Conservation (phyloP, 2,113 vertebrate species). For the Dicrurus megarhynchus region DNA sequence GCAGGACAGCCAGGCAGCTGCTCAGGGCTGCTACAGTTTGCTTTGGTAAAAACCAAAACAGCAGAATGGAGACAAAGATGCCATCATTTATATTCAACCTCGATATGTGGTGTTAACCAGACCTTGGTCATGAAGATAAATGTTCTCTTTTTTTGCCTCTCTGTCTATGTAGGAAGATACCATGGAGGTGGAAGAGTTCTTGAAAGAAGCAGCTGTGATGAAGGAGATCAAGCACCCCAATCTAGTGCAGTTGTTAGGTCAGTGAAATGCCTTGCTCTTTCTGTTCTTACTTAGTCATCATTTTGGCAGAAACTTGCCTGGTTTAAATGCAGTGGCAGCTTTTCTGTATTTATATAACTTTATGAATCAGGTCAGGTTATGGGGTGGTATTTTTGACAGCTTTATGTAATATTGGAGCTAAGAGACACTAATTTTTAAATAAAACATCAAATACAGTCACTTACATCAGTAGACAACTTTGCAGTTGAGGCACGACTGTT, state of each 20-base stretch:
- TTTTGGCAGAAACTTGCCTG: neutral
- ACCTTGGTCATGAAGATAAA: neutral
- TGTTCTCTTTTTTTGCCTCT: neutral
- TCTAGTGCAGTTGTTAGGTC: slow-evolving; percentile 89
- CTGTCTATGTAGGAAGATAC: slow-evolving; percentile 87
- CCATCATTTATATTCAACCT: neutral
- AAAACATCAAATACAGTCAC: neutral
- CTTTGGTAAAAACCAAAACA: neutral
- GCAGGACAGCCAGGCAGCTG: neutral
- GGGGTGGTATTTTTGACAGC: neutral
- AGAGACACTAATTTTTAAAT: slow-evolving; percentile 4
- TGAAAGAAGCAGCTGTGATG: slow-evolving; percentile 98
- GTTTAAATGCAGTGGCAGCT: neutral
- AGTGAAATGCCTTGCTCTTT: neutral
- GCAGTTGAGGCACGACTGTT: neutral
- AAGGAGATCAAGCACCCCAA: slow-evolving; percentile 99
- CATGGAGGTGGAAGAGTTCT: slow-evolving; percentile 98
- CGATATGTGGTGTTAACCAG: neutral
- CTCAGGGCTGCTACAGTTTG: neutral
- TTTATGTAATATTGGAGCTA: neutral
- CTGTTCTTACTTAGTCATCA: neutral
- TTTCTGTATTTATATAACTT: neutral
- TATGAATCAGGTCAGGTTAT: neutral
- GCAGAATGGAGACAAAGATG: neutral
- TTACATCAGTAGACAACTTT: neutral